Evolutionary conservation across 2,888 invertebrate genomes (phyloP).

Genomic region (Fragum whitleyi): DNA sequence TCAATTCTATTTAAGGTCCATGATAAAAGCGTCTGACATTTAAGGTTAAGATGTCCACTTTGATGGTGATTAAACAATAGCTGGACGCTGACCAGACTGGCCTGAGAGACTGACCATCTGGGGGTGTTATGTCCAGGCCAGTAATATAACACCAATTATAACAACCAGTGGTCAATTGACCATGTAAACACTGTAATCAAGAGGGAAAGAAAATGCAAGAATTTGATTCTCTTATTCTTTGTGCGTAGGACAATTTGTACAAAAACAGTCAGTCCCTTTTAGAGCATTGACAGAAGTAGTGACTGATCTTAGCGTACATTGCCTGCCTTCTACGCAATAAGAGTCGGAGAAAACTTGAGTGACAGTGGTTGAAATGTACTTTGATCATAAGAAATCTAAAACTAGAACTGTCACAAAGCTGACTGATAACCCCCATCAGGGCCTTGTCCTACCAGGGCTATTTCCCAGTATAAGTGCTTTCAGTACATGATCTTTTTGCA

Average conservation of each 20-base stretch:
- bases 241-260: neutral
- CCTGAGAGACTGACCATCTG: constrained; percentile 28
- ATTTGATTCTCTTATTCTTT: neutral
- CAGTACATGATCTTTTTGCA: no score
- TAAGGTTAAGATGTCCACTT: neutral
- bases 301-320: no score
- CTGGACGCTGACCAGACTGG: constrained; percentile 18
- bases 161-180: constrained; percentile 5
- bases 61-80: constrained; percentile 7
- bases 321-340: no score
- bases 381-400: no score
- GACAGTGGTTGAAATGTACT: no score
- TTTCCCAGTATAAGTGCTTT: no score
- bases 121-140: constrained; percentile 22
- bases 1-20: neutral
- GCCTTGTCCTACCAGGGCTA: no score
- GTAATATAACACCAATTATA: constrained; percentile 25
- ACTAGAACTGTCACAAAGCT: no score
- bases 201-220: constrained; percentile 20
- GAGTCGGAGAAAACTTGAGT: no score
- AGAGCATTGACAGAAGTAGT: no score
- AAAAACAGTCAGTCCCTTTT: no score
- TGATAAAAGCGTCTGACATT: neutral
- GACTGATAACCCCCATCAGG: no score
- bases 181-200: constrained; percentile 23